phyloP scores from a whole-genome alignment of 2,797 vertebrate species.

The Protonibea diacanthus region DNA sequence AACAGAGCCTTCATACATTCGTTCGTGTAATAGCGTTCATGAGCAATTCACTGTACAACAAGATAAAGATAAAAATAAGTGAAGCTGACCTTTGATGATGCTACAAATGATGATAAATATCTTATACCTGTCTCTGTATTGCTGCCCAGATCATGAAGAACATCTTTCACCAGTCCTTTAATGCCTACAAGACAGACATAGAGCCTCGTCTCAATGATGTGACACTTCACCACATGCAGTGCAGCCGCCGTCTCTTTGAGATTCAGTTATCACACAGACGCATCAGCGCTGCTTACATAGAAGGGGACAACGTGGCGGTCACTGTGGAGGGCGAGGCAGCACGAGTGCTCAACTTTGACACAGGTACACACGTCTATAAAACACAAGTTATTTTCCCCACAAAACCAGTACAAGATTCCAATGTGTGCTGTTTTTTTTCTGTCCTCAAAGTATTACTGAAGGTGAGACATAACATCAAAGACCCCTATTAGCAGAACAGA shows the following conservation, averaged over 20 bases:
- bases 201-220: constrained; percentile 84
- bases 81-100: neutral
- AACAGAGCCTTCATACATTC: neutral
- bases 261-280: constrained; percentile 84
- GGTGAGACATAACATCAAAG: constrained; percentile 18
- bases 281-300: constrained; percentile 84
- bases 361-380: constrained; percentile 67
- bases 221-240: constrained; percentile 83
- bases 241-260: constrained; percentile 87
- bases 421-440: neutral
- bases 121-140: constrained; percentile 1
- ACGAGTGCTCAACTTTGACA: constrained; percentile 86
- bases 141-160: constrained; percentile 85
- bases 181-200: constrained; percentile 86
- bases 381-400: neutral
- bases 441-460: neutral
- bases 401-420: neutral
- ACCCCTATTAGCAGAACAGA: neutral
- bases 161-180: constrained; percentile 89
- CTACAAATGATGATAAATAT: neutral
- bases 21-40: neutral
- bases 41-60: neutral
- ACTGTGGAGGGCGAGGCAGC: constrained; percentile 87
- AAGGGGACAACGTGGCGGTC: constrained; percentile 84
- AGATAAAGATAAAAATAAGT: neutral